Percentiles rank a stretch among this genome's conserved stretches.
phyloP scores from a whole-genome alignment of 2,113 vertebrate species.

The Morone saxatilis region DNA sequence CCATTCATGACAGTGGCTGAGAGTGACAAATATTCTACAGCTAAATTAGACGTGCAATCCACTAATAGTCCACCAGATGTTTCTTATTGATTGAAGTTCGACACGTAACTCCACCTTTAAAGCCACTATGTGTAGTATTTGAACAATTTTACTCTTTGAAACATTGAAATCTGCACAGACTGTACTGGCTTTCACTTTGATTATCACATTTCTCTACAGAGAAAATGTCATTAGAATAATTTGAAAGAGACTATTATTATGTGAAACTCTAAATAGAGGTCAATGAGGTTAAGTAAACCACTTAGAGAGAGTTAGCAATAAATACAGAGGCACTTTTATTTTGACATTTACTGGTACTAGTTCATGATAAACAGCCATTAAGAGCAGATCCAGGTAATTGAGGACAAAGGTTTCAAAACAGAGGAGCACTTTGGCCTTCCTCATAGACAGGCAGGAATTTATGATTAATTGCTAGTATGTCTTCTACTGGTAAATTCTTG shows the following conservation, averaged over 20 bases:
- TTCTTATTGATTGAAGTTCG: neutral
- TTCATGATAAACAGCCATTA: slow-evolving; percentile 76
- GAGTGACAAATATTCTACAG: neutral
- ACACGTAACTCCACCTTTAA: neutral
- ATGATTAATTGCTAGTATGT: slow-evolving; percentile 79
- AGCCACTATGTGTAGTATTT: neutral
- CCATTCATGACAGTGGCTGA: neutral
- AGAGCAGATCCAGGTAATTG: slow-evolving; percentile 73
- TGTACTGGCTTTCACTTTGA: too few relatives aligned
- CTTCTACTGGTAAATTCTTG: slow-evolving; percentile 77
- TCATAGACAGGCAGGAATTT: slow-evolving; percentile 82
- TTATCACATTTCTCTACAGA: neutral
- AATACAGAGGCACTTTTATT: slow-evolving; percentile 64
- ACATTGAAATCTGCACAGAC: neutral
- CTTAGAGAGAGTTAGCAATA: slow-evolving; percentile 38
- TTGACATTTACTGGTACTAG: slow-evolving; percentile 58
- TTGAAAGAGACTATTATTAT: neutral
- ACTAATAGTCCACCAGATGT: neutral
- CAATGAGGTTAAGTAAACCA: slow-evolving; percentile 61
- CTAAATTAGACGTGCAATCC: neutral
- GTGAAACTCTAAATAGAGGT: slow-evolving; percentile 22
- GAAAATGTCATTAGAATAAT: slow-evolving; percentile 19
- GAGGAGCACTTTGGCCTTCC: slow-evolving; percentile 74
- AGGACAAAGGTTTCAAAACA: slow-evolving; percentile 76
- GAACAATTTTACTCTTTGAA: neutral